phyloP scores from a whole-genome alignment of 2,113 vertebrate genomes.

The Pardalotus punctatus region DNA sequence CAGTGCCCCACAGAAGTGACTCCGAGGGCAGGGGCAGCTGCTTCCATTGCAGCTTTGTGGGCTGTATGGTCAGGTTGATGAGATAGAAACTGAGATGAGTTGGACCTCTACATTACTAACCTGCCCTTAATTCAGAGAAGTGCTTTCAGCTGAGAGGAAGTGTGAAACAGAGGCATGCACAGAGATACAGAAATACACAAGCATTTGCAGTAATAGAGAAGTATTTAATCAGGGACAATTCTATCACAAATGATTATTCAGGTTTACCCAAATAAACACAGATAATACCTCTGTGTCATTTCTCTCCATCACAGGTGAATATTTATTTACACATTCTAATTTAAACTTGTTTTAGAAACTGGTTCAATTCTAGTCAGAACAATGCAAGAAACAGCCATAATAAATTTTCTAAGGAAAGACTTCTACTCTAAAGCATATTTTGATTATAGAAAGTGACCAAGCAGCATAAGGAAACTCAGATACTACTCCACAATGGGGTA shows the following conservation, averaged over 20 bases:
- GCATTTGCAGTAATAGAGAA: too few species aligned
- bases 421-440: neutral
- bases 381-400: neutral
- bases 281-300: neutral
- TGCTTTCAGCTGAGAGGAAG: neutral
- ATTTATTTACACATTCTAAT: neutral
- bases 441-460: neutral
- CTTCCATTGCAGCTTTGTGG: neutral
- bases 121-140: neutral
- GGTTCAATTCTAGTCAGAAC: neutral
- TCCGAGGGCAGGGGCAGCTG: neutral
- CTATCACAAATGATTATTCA: neutral
- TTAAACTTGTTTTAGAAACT: neutral
- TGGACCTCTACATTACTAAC: neutral
- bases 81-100: neutral
- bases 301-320: neutral
- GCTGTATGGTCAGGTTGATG: neutral
- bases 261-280: neutral
- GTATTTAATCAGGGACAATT: neutral
- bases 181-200: neutral
- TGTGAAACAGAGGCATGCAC: neutral
- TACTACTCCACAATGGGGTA: neutral
- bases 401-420: neutral
- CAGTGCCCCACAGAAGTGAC: rapidly evolving
- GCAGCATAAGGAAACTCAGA: neutral